A percentile compares a stretch with the other conserved stretches of the same genome.
Evolutionary conservation across 2,113 vertebrate genomes (phyloP).

Genomic region (Parotia lawesii): DNA sequence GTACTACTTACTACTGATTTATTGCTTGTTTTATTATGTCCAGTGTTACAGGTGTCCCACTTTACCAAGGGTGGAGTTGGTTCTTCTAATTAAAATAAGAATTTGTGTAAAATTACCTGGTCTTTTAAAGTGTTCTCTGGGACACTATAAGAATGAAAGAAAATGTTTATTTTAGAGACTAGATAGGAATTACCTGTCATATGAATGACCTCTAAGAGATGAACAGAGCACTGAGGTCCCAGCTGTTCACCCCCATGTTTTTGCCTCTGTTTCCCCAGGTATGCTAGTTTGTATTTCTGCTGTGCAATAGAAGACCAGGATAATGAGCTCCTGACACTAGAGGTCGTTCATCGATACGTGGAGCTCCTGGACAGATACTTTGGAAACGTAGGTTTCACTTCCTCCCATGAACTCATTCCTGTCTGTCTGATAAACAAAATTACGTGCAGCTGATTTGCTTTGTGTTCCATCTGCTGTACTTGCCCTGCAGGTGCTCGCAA

Average conservation of each 20-base stretch:
- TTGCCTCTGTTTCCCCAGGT: conserved; percentile 73
- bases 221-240: background rate
- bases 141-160: background rate
- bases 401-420: background rate
- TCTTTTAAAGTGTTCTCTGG: background rate
- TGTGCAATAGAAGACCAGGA: conserved; percentile 85
- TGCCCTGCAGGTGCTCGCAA: background rate
- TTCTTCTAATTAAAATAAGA: background rate
- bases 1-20: background rate
- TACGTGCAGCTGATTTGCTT: background rate
- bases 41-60: background rate
- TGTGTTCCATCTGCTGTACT: background rate
- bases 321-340: conserved; percentile 89
- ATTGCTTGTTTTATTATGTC: background rate
- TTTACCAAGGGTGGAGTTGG: background rate
- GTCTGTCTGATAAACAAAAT: background rate
- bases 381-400: conserved; percentile 84
- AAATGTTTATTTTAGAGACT: background rate
- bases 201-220: background rate
- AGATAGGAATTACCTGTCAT: background rate
- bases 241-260: background rate
- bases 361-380: conserved; percentile 94
- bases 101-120: background rate
- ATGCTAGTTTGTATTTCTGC: conserved; percentile 94
- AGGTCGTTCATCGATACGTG: conserved; percentile 89